These are phyloP conservation scores for Jacana jacana DNA, from an alignment of 2,113 vertebrate species.

Conservation along the genomic window DNA sequence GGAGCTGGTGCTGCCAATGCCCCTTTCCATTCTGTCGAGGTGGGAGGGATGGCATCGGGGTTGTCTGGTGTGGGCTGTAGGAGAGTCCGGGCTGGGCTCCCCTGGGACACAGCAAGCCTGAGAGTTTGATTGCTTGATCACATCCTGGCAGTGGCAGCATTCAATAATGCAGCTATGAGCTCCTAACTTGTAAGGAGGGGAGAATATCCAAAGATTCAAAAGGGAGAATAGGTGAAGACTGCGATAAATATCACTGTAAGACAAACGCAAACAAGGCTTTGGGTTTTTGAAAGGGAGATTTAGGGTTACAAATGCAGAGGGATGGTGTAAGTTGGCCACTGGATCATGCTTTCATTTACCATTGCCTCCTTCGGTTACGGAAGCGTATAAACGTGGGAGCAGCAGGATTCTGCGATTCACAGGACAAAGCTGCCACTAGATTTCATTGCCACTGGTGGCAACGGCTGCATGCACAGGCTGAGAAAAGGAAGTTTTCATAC, in stretches of 20 bases:
- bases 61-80: not conserved
- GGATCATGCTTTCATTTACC: not conserved
- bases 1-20: not conserved
- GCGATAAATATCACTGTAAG: not conserved
- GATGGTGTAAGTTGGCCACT: not conserved
- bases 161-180: not conserved
- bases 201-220: not conserved
- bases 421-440: not conserved
- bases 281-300: not conserved
- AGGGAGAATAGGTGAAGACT: not conserved
- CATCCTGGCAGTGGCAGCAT: not conserved
- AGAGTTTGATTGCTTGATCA: accelerated
- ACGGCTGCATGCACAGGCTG: not conserved
- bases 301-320: not conserved
- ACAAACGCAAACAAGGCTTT: not conserved
- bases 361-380: not conserved
- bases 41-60: not conserved
- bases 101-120: not conserved
- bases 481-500: not conserved
- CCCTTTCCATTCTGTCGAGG: not conserved
- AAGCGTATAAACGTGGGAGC: not conserved
- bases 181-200: not conserved
- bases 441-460: not conserved
- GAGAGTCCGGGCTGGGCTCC: not conserved
- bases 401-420: not conserved